Evolutionary conservation across 1,140 invertebrate species (phyloP), one percentile per base, ranked within the genome.

Genomic region (Onthophagus taurus): DNA sequence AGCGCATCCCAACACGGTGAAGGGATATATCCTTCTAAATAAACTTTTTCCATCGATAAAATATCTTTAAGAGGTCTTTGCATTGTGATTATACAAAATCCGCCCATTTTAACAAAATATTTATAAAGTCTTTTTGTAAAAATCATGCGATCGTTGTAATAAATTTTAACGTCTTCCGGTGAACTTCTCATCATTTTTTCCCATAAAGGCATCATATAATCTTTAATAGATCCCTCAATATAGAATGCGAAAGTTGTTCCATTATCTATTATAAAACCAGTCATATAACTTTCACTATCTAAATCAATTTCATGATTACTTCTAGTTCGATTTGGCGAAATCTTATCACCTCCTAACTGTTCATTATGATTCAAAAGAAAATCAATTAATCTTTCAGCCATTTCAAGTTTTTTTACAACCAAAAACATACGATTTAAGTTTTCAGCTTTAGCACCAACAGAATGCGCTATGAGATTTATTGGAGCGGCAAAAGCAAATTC

Each of bases 221-320:
- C 50, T 14, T 48, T 38, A 11, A 43, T 36, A 18, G 30, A 26
- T 2, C 50, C 50, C 35, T 57, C 54, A 6, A 57, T 11, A 35
- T 44, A 57, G 14, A 54, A 20, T n/a, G 43, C 35, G 14, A 49
- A 37, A 13, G 42, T 34, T 31, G 12, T 49, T 2, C 44, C 45
- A 42, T 48, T 48, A 36, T 57, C 49, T 3, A 53, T 49, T 11
- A 39, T 20, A 41, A 55, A 55, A 3, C 53, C 53, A 6, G 53
- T 12, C 31, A 23, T 3, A 11, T 35, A 23, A 17, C 17, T 21
- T 46, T 42, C 33, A 26, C 24, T 20, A 9, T 29, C 4, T 39
- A 36, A 31, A 46, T 42, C 12, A 12, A n/a, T 41, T 33, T 7
- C 11, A 33, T 33, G 11, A 6, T 33, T 12, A 13, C 6, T 33